Evolutionary conservation across 30 jellyfish, hydroid and myxozoan genomes (phyloP), one percentile per base, ranked within the genome.

Genomic region (Rhopilema esculentum): DNA sequence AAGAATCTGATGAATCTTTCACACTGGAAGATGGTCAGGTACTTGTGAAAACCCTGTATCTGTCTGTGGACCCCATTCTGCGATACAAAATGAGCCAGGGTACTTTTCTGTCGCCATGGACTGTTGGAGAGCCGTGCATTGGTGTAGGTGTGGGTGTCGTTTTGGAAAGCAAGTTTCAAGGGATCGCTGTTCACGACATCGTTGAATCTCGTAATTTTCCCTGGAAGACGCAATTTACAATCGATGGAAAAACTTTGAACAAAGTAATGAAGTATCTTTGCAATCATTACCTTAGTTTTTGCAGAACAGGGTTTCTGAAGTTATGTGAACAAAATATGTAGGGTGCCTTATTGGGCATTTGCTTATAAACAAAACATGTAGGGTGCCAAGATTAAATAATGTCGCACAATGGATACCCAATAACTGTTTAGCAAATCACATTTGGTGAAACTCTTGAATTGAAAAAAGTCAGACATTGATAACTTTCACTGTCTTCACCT

Each of bases 101-200:
- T 4, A 30, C 84, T 12, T 73, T 73, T n/a, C 31, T 31, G 82
- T 1, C 84, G 0, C 84, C 84, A 16, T 73, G 84, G 84, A 28
- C 69, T 29, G 50, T 73, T 33, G 84, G 69, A 16, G 71, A 73
- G 40, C 84, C 84, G 0, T 73, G 84, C 32, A 40, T 31, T 19
- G 84, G 84, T 4, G 84, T 73, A 9, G 84, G 84, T 1, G 84
- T 73, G 31, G 84, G 84, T 16, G 33, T 73, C 1, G 84, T 73
- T 18, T 66, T 73, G n/a, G 48, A 73, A 18, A 73, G 84, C 69
- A 73, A 73, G 40, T 73, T 31, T 73, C 49, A 32, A 19, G 84
- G 84, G 32, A 31, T 73, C 1, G 69, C 40, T 19, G 69, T 30
- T 1, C 69, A 73, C 1, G 84, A 73, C 19, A 73, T 73, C 33